phyloP scores from a whole-genome alignment of 2,888 invertebrate genomes.

The Caenorhabditis imperialis region DNA sequence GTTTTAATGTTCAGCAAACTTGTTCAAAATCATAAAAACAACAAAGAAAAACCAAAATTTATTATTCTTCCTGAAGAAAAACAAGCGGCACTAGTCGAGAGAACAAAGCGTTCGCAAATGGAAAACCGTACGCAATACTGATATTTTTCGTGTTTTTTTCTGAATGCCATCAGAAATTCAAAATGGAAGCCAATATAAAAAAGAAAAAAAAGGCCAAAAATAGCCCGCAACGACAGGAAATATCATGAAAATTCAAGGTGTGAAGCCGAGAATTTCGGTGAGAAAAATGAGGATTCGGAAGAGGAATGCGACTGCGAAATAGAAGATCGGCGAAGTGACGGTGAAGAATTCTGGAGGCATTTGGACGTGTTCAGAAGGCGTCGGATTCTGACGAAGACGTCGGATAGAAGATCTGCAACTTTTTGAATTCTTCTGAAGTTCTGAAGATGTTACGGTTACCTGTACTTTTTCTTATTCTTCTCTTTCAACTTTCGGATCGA shows the following conservation, averaged over 20 bases:
- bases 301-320: slow-evolving; percentile 42
- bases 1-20: too few relatives aligned
- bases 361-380: slow-evolving; percentile 4
- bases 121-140: too few relatives aligned
- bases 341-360: slow-evolving; percentile 14
- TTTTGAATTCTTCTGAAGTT: not conserved
- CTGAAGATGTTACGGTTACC: slow-evolving; percentile 1
- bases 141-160: too few relatives aligned
- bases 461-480: slow-evolving; percentile 16
- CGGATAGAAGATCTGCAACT: slow-evolving; percentile 18
- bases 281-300: slow-evolving; percentile 39
- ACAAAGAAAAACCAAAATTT: too few relatives aligned
- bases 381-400: not conserved
- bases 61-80: too few relatives aligned
- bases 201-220: too few relatives aligned
- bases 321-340: slow-evolving; percentile 31
- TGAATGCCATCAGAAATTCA: too few relatives aligned
- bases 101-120: too few relatives aligned
- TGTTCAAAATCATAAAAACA: too few relatives aligned
- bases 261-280: slow-evolving; percentile 8
- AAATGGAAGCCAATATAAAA: too few relatives aligned
- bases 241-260: not conserved
- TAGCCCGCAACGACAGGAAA: slow-evolving; percentile 14
- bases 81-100: too few relatives aligned
- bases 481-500: slow-evolving; percentile 18